Evolutionary conservation across 2,113 vertebrate genomes (phyloP), one percentile per base, ranked within the genome.

Genomic region (Cebus imitator): DNA sequence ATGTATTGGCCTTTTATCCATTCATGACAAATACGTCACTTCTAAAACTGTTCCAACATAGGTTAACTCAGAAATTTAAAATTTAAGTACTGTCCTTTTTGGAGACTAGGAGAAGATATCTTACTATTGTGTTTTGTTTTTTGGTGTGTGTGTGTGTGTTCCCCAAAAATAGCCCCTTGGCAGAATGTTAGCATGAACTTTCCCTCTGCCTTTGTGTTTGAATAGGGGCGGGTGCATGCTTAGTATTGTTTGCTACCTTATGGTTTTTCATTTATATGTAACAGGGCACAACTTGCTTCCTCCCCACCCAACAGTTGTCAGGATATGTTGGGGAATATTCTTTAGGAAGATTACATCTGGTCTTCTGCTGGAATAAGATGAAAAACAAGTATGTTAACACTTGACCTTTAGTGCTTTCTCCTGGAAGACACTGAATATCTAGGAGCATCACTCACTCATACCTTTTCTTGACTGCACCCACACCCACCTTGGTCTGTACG

Each of bases 181-280:
- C 95, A 97, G 66, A 81, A 43, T 30, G 12, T 68, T 87, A 83
- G 92, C 89, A 85, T 93, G 95, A 95, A 61, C 95, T 95, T 94
- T 97, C 91, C 58, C 93, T 94, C 95, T 93, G 97, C 93, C 95
- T 97, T 73, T 1, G 82, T 13, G 43, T 97, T 86, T 0, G 84
- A 87, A 76, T 80, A 6, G 30, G 96, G 75, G 91, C 81, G 88
- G 79, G 96, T 97, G n/a, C 32, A 40, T 70, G 86, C 95, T 82
- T 78, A 79, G 81, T 87, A 83, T 83, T 98, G 97, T 91, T 98
- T 95, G 57, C 72, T 88, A 91, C 97, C 98, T 97, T 98, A 87
- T 97, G 98, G 97, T 98, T 98, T 98, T 98, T 98, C 98, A 97
- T 98, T 98, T 93, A 87, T 64, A 97, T 86, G 37, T 76, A n/a